Base-by-base conservation (phyloP, 2,888 invertebrate genomes). In the Schizaphis graminum region DNA sequence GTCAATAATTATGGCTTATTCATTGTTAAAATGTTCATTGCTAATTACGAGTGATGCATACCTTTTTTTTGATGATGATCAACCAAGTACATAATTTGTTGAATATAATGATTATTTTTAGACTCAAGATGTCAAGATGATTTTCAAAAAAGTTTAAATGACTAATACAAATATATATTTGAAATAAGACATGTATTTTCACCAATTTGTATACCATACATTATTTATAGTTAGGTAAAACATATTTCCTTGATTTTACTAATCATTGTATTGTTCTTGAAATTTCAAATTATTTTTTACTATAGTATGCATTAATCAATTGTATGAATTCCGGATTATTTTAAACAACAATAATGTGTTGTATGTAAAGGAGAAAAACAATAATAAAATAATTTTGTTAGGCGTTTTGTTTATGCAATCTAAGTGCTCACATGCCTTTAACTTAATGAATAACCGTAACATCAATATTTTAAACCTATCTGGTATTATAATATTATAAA, bases 391-490 rank as follows among this genome's bases (percentile, higher is more conserved):
- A 24, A 13, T 89, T 44, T 86, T 41, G 5, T 21, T 49, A 91
- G 94, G 94, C 94, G 94, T 91, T 94, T 86, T 67, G 86, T 35
- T 28, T 94, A 94, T 94, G 94, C 94, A 94, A 94, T 94, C 94
- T 28, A 86, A 24, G 28, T 61, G 49, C 94, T 28, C 3, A 8
- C 3, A 77, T 21, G 77, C 35, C 35, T 77, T 77, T 67, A 67
- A 67, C 8, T 35, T 77, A 21, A 35, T n/a, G 16, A 67, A 67
- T n/a, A 67, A 21, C 35, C 8, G 77, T 77, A 21, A 35, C 21
- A 8, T 77, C 21, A 35, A 8, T 41, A 8, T 41, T 77, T 3
- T 67, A 77, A 3, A 35, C 21, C 7, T 35, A 21, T 21, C 3
- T 35, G 21, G 8, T 35, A 35, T 16, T 35, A 35, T 16, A 77